These are phyloP conservation scores for Takifugu ocellatus DNA, from an alignment of 2,797 vertebrate species.

Conservation along the genomic window DNA sequence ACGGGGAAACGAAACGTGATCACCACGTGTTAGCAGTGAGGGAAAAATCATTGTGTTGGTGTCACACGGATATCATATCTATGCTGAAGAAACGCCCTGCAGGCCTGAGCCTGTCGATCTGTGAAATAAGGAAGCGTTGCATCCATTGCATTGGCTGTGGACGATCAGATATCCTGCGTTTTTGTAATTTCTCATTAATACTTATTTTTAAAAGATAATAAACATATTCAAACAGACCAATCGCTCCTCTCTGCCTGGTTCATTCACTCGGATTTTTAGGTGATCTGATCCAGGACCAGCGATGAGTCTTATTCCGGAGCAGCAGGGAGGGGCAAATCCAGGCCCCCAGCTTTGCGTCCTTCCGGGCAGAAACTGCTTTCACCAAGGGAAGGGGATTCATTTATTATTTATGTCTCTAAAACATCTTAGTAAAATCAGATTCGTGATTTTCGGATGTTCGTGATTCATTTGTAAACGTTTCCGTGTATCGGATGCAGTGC, in stretches of 20 bases:
- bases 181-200: constrained; percentile 39
- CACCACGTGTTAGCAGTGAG: neutral
- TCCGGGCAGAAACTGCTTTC: too few species aligned
- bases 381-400: too few species aligned
- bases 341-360: too few species aligned
- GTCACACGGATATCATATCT: constrained; percentile 5
- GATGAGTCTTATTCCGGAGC: too few species aligned
- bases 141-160: constrained; percentile 65
- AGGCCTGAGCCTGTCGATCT: neutral
- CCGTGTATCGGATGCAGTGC: neutral
- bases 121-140: neutral
- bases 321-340: too few species aligned
- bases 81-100: constrained; percentile 10
- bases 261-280: neutral
- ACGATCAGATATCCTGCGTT: constrained; percentile 77
- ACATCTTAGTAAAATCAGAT: too few species aligned
- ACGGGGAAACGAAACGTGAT: constrained; percentile 32
- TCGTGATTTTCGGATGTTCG: too few species aligned
- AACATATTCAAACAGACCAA: constrained; percentile 84
- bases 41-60: too few species aligned
- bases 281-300: neutral
- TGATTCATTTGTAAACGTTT: too few species aligned
- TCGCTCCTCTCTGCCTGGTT: neutral
- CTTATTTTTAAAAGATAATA: constrained; percentile 83
- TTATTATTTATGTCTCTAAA: too few species aligned